phyloP scores from a whole-genome alignment of 2,113 vertebrate species.

The Trinectes maculatus region DNA sequence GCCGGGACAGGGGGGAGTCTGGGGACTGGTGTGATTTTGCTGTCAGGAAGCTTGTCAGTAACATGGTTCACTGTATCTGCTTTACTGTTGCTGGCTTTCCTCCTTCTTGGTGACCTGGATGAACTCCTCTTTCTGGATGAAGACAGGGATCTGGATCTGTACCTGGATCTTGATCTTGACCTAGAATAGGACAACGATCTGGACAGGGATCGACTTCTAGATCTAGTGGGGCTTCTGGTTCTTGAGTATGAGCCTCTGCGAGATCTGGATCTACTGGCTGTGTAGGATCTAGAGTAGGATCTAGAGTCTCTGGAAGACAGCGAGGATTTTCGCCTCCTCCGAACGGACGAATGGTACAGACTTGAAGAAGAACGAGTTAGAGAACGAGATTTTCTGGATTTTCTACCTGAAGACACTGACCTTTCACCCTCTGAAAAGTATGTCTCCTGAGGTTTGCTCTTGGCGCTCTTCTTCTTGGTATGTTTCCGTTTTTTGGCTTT shows the following conservation, averaged over 20 bases:
- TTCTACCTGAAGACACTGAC: constrained; percentile 81
- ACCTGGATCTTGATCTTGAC: constrained; percentile 76
- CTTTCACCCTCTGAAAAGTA: constrained; percentile 78
- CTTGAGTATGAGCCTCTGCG: constrained; percentile 80
- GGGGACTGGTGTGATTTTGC: constrained; percentile 70
- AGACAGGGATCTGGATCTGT: constrained; percentile 70
- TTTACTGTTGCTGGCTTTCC: constrained; percentile 76
- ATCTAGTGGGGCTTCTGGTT: constrained; percentile 73
- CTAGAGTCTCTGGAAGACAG: constrained; percentile 81
- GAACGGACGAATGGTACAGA: constrained; percentile 80
- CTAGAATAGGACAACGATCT: constrained; percentile 82
- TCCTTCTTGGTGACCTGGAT: constrained; percentile 80
- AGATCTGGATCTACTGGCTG: constrained; percentile 83
- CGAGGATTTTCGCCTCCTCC: constrained; percentile 79
- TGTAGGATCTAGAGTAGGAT: constrained; percentile 86
- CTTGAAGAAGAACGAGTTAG: constrained; percentile 81
- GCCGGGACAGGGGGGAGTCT: constrained; percentile 45
- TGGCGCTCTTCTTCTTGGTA: constrained; percentile 85
- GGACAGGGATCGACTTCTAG: constrained; percentile 64
- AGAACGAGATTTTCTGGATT: constrained; percentile 81
- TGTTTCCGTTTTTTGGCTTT: constrained; percentile 93
- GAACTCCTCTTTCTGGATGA: constrained; percentile 69
- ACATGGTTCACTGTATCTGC: constrained; percentile 72
- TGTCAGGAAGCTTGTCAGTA: constrained; percentile 78
- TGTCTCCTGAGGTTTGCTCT: constrained; percentile 78